Percentiles rank a stretch among this genome's conserved stretches.
phyloP scores from a whole-genome alignment of 2,797 vertebrate genomes.

The Amblyopsis hoosieri region DNA sequence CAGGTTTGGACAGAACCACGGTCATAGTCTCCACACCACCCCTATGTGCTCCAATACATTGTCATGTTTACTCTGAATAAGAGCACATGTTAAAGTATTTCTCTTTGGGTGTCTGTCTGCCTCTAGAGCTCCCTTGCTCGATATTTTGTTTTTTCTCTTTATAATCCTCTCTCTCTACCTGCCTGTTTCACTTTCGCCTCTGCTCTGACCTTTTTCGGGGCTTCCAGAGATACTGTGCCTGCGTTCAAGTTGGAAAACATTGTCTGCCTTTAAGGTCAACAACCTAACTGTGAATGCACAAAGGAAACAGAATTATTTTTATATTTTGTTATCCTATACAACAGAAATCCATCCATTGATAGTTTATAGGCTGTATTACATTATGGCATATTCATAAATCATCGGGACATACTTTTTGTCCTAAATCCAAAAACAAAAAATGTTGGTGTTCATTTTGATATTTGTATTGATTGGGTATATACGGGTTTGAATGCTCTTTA shows the following conservation, averaged over 20 bases:
- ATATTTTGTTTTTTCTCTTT: neutral
- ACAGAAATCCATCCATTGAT: no score
- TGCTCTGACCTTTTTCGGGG: neutral
- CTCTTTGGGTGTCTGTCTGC: constrained; percentile 6
- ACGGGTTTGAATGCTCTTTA: no score
- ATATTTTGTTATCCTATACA: no score
- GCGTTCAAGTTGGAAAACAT: constrained; percentile 21
- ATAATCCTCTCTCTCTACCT: no score
- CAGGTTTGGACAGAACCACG: no score
- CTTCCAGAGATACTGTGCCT: neutral
- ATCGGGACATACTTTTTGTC: no score
- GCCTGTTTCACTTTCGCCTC: no score
- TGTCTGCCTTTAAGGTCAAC: constrained; percentile 14
- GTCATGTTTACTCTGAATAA: constrained; percentile 33
- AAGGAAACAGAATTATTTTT: constrained; percentile 1
- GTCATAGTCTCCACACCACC: constrained; percentile 32
- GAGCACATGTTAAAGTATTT: constrained; percentile 52
- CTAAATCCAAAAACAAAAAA: no score
- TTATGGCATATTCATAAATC: no score
- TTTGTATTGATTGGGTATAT: no score
- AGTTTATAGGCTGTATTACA: no score
- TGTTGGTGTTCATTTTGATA: constrained; percentile 14
- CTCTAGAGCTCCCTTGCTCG: neutral
- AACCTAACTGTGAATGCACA: constrained; percentile 20
- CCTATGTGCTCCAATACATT: constrained; percentile 36